phyloP scores from a whole-genome alignment of 2,888 invertebrate genomes.

The Lamellibrachia columna region DNA sequence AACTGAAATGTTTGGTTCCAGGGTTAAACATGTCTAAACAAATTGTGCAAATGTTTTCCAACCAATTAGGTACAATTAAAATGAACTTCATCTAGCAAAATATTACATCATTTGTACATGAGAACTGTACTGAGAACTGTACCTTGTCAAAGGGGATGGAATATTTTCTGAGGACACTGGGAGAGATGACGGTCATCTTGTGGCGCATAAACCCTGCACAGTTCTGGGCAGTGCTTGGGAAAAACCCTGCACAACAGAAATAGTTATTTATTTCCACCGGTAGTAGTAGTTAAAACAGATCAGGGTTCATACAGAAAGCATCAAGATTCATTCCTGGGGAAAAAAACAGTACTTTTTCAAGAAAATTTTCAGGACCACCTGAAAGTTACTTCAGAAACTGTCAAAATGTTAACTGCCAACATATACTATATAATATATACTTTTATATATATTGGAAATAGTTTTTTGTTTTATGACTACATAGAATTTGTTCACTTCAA shows the following conservation, averaged over 20 bases:
- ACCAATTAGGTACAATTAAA: neutral
- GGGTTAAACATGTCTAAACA: neutral
- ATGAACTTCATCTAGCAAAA: neutral
- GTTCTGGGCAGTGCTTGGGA: constrained; percentile 67
- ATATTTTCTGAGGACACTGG: constrained; percentile 89
- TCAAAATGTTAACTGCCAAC: too few relatives aligned
- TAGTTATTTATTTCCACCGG: neutral
- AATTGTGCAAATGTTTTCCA: neutral
- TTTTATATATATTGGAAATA: too few relatives aligned
- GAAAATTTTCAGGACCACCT: too few relatives aligned
- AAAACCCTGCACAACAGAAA: constrained; percentile 74
- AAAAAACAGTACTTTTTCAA: too few relatives aligned
- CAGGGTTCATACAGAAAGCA: too few relatives aligned
- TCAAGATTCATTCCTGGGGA: too few relatives aligned
- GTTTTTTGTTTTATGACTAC: too few relatives aligned
- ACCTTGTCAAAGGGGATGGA: constrained; percentile 95
- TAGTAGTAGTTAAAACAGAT: neutral
- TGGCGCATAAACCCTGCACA: constrained; percentile 88
- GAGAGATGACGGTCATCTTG: constrained; percentile 98
- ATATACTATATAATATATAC: too few relatives aligned
- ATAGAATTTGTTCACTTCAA: too few relatives aligned
- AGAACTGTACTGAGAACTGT: neutral
- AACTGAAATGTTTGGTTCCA: too few relatives aligned
- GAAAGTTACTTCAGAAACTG: too few relatives aligned
- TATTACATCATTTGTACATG: neutral